phyloP scores from a whole-genome alignment of 1,140 invertebrate genomes.

The Aphaenogaster ashmeadi region DNA sequence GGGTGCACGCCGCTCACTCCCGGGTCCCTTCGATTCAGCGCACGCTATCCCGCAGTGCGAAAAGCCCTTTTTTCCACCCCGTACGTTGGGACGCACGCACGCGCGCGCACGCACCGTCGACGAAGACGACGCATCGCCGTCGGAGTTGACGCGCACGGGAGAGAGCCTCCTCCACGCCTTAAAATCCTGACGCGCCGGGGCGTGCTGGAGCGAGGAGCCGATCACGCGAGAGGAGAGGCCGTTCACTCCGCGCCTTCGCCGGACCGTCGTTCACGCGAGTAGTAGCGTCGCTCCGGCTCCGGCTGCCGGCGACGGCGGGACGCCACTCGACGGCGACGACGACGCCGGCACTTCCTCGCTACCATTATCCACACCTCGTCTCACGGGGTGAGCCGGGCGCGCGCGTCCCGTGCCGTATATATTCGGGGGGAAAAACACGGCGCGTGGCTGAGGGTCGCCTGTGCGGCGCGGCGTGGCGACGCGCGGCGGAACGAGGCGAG shows the following conservation, averaged over 20 bases:
- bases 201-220: conserved; percentile 2
- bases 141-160: conserved; percentile 34
- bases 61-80: conserved; percentile 26
- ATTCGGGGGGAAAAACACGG: conserved; percentile 16
- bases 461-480: conserved; percentile 23
- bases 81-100: conserved; percentile 43
- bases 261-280: conserved; percentile 60
- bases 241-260: conserved; percentile 70
- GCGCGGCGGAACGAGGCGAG: conserved; percentile 19
- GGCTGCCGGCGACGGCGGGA: conserved; percentile 66
- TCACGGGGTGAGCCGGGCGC: conserved; percentile 17
- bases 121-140: conserved; percentile 38
- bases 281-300: conserved; percentile 64
- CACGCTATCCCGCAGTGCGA: conserved; percentile 53
- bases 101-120: conserved; percentile 63
- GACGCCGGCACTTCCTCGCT: conserved; percentile 73
- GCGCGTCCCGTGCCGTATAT: conserved; percentile 41
- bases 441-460: not conserved
- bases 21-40: conserved; percentile 37
- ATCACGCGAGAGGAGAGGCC: conserved; percentile 49
- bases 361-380: conserved; percentile 62
- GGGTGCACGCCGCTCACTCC: conserved; percentile 10
- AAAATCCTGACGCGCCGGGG: conserved; percentile 38
- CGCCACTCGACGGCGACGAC: conserved; percentile 68
- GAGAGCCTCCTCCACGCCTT: conserved; percentile 5